Evolutionary conservation across 2,888 invertebrate genomes (phyloP).

Genomic region (Lacanobia oleracea): DNA sequence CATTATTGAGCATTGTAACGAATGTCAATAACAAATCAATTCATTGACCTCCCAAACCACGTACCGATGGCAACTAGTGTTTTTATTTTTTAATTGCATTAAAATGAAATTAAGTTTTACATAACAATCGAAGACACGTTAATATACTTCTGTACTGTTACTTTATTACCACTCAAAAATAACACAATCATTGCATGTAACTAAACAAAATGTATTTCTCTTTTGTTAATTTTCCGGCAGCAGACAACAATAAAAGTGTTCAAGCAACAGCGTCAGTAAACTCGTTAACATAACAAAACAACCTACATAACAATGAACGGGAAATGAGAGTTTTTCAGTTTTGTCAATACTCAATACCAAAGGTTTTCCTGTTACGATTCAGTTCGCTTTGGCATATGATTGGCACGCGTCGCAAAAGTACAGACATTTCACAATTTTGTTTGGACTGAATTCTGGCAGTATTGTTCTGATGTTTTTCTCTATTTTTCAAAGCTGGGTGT

Average conservation of each 20-base stretch:
- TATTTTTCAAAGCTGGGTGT: no score
- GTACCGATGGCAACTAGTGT: not conserved
- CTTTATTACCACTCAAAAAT: not conserved
- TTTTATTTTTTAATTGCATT: not conserved
- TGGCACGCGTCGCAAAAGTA: constrained; percentile 31
- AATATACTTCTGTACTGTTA: no score
- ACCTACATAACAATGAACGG: constrained; percentile 50
- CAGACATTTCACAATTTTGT: constrained; percentile 25
- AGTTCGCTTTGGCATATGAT: constrained; percentile 25
- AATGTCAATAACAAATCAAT: constrained; percentile 25
- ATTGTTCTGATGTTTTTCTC: constrained; percentile 8
- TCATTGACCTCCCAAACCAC: constrained; percentile 2
- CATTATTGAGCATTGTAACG: constrained; percentile 8
- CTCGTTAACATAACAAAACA: constrained; percentile 30
- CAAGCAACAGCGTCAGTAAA: constrained; percentile 5
- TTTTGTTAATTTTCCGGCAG: not conserved
- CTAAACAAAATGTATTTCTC: not conserved
- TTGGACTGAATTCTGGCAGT: constrained; percentile 18
- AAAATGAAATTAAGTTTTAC: not conserved
- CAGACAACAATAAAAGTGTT: constrained; percentile 14
- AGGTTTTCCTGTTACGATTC: constrained; percentile 41
- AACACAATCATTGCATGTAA: not conserved
- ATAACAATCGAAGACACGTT: not conserved
- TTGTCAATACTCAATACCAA: constrained; percentile 47
- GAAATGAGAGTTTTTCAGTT: constrained; percentile 37